Evolutionary conservation across 2,797 vertebrate genomes (phyloP).

Genomic region (Chaunax sp.): DNA sequence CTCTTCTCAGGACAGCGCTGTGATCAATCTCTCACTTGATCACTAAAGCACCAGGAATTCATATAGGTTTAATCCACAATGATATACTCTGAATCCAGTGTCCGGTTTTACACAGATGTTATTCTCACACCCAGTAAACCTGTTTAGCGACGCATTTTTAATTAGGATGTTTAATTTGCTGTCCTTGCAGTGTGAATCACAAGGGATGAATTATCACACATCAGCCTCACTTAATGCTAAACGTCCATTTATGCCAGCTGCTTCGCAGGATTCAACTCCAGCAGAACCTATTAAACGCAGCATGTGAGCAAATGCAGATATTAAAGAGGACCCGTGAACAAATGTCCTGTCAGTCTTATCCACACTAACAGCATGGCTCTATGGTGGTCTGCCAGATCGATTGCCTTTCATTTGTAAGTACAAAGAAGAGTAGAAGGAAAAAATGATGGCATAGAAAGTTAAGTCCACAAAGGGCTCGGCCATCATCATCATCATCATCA

Average conservation of each 20-base stretch:
- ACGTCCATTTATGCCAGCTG: neutral
- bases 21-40: constrained; percentile 17
- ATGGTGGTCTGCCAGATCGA: too few species aligned
- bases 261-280: neutral
- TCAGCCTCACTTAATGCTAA: neutral
- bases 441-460: neutral
- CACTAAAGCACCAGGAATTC: too few species aligned
- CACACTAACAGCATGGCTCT: too few species aligned
- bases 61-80: too few species aligned
- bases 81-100: too few species aligned
- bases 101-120: too few species aligned
- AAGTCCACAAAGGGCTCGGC: constrained; percentile 13
- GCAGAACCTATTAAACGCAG: neutral
- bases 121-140: neutral
- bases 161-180: constrained; percentile 12
- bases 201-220: neutral
- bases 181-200: neutral
- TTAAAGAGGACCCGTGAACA: neutral
- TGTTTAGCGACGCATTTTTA: neutral
- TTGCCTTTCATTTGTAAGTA: too few species aligned
- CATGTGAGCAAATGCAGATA: neutral
- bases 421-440: neutral
- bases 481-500: constrained; percentile 18
- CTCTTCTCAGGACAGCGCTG: neutral
- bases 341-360: too few species aligned